phyloP scores from a whole-genome alignment of 2,888 invertebrate species.

The Xanthorhoe spadicearia region DNA sequence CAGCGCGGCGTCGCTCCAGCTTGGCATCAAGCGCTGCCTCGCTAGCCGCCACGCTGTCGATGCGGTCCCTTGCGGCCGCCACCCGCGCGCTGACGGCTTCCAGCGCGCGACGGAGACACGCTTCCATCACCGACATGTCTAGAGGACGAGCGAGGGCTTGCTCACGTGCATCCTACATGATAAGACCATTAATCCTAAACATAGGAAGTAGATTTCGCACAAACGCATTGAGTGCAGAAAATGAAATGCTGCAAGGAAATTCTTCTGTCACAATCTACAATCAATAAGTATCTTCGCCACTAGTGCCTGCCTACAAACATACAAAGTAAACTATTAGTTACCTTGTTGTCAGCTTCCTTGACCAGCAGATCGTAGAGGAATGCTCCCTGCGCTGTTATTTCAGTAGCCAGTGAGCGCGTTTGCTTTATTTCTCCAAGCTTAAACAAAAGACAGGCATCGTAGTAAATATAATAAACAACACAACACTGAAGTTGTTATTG shows the following conservation, averaged over 20 bases:
- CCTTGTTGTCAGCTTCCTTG: slow-evolving; percentile 94
- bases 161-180: slow-evolving; percentile 87
- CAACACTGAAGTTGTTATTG: no score
- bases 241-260: no score
- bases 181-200: no score
- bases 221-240: no score
- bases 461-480: background rate
- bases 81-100: slow-evolving; percentile 88
- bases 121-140: slow-evolving; percentile 93
- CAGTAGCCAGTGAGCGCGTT: slow-evolving; percentile 93
- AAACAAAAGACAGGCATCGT: slow-evolving; percentile 34
- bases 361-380: slow-evolving; percentile 95
- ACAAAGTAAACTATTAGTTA: slow-evolving; percentile 48
- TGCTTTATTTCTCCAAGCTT: slow-evolving; percentile 92
- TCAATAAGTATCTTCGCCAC: no score
- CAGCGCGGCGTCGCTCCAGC: slow-evolving; percentile 94
- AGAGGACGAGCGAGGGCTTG: slow-evolving; percentile 92
- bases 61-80: slow-evolving; percentile 89
- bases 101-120: slow-evolving; percentile 90
- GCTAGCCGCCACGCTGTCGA: slow-evolving; percentile 94
- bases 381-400: slow-evolving; percentile 96
- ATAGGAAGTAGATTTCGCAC: no score
- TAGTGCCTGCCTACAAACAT: no score
- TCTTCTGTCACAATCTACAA: no score
- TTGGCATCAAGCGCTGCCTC: slow-evolving; percentile 95